A percentile compares a stretch with the other conserved stretches of the same genome.
Conservation (phyloP, 2,888 invertebrate genomes). For the Drosophila pseudotakahashii region DNA sequence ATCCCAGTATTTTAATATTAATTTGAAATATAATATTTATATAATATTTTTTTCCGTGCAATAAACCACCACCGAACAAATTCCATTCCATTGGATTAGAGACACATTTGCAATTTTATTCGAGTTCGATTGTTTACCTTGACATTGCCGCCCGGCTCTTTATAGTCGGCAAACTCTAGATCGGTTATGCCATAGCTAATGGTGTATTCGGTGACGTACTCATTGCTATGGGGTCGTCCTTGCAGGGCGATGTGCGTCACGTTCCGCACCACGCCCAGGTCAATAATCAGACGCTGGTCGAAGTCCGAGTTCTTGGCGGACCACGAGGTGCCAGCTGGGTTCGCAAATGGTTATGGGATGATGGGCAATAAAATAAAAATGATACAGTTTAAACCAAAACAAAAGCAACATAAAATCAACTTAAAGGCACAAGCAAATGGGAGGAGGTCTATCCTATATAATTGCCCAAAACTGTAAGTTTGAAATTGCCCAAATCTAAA, state of each 20-base stretch:
- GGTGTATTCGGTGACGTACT: conserved; percentile 96
- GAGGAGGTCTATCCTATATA: neutral
- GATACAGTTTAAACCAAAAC: conserved; percentile 55
- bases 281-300: conserved; percentile 95
- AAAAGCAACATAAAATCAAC: conserved; percentile 56
- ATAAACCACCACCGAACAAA: conserved; percentile 29
- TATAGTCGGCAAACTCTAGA: conserved; percentile 94
- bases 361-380: conserved; percentile 55
- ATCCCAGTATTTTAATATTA: neutral
- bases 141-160: conserved; percentile 94
- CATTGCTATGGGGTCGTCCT: conserved; percentile 94
- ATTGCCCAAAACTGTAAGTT: conserved; percentile 7
- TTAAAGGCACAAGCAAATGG: conserved; percentile 26
- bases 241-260: conserved; percentile 95
- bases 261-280: conserved; percentile 94
- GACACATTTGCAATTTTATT: conserved; percentile 44
- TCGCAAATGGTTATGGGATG: conserved; percentile 17
- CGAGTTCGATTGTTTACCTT: conserved; percentile 88
- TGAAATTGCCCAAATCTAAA: conserved; percentile 7
- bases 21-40: neutral
- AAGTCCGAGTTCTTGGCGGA: conserved; percentile 95
- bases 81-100: conserved; percentile 8
- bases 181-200: conserved; percentile 97
- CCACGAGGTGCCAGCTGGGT: conserved; percentile 95
- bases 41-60: conserved; percentile 13